Evolutionary conservation across 30 jellyfish, hydroid and myxozoan genomes (phyloP).

Genomic region (Aurelia aurita complex sp. Pacific): DNA sequence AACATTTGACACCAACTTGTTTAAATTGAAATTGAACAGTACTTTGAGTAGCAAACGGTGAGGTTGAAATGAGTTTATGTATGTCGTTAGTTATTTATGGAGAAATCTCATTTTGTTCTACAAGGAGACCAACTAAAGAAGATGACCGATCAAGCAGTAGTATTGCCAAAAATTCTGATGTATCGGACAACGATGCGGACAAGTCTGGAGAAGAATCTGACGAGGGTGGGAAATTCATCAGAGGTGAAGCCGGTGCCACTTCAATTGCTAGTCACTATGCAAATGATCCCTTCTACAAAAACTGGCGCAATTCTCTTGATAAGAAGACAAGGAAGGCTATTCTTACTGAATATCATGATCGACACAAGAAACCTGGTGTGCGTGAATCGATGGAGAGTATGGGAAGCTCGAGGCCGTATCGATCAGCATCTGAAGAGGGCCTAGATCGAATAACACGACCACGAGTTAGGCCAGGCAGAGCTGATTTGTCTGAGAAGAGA

Average conservation of each 20-base stretch:
- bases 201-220: constrained; percentile 82
- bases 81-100: neutral
- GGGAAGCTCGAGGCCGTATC: constrained; percentile 61
- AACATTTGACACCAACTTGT: no score
- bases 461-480: constrained; percentile 75
- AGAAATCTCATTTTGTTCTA: neutral
- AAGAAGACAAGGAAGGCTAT: constrained; percentile 88
- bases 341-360: constrained; percentile 78
- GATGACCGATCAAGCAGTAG: constrained; percentile 72
- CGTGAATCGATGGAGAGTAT: constrained; percentile 64
- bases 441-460: constrained; percentile 77
- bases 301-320: constrained; percentile 96
- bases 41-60: no score
- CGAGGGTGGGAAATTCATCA: constrained; percentile 51
- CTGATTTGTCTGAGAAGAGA: constrained; percentile 83
- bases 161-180: constrained; percentile 75
- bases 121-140: constrained; percentile 34
- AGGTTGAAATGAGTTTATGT: no score
- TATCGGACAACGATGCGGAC: constrained; percentile 88
- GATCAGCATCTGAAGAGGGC: constrained; percentile 88
- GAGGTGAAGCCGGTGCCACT: constrained; percentile 67
- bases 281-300: constrained; percentile 86
- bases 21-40: no score
- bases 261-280: constrained; percentile 96
- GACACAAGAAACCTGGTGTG: constrained; percentile 36